These are phyloP conservation scores for Eristalis arbustorum DNA, from an alignment of 2,888 invertebrate species.

Conservation along the genomic window DNA sequence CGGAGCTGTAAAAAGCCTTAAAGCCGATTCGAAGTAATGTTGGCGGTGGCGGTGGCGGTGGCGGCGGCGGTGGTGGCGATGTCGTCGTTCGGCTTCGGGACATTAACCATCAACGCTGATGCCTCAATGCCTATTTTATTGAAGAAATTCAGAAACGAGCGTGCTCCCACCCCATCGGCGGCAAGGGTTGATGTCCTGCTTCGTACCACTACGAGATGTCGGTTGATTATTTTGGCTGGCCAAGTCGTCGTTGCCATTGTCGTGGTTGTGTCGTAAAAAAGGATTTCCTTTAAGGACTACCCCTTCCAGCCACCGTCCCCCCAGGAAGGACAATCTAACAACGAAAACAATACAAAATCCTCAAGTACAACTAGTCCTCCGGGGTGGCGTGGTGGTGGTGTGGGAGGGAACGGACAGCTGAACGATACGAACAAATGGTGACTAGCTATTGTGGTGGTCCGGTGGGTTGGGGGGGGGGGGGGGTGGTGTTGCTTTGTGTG, in stretches of 20 bases:
- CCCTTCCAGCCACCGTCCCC: not conserved
- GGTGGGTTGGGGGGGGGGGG: not conserved
- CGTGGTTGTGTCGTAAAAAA: not conserved
- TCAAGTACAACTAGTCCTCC: constrained; percentile 12
- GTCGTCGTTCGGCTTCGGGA: constrained; percentile 13
- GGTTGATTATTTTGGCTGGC: constrained; percentile 25
- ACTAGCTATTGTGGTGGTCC: not conserved
- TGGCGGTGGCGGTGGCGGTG: not conserved
- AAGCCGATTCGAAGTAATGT: constrained; percentile 35
- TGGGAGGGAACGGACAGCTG: not conserved
- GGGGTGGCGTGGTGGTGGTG: not conserved
- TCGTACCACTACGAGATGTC: constrained; percentile 14
- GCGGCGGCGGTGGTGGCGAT: not conserved
- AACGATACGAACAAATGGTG: not conserved
- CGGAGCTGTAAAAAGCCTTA: constrained; percentile 35
- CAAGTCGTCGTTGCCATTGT: constrained; percentile 8
- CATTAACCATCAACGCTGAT: constrained; percentile 50
- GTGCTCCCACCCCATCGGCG: not conserved
- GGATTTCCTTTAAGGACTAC: constrained; percentile 16
- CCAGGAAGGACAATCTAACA: not conserved
- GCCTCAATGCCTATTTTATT: constrained; percentile 43
- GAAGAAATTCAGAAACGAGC: constrained; percentile 17
- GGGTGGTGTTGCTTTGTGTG: no score
- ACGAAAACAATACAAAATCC: constrained; percentile 46
- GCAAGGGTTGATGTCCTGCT: constrained; percentile 40